Conservation (phyloP, 1,140 invertebrate genomes). For the Drosophila sturtevanti region DNA sequence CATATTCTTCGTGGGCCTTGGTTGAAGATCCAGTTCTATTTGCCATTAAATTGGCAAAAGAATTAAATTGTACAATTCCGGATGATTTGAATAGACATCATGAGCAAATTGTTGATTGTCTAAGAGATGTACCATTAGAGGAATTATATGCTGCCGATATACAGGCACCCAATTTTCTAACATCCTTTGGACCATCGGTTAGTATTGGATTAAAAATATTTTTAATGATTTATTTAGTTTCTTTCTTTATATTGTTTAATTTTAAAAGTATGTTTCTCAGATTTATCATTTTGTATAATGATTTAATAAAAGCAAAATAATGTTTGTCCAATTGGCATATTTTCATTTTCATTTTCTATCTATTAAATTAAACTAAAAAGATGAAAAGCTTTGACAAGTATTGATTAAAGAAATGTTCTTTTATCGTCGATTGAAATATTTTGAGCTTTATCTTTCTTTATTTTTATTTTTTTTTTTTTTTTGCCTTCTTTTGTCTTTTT, state of each 20-base stretch:
- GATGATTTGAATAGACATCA: constrained; percentile 90
- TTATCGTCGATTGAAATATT: constrained; percentile 3
- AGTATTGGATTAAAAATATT: neutral
- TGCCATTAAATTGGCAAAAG: constrained; percentile 91
- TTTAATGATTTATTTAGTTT: too few species aligned
- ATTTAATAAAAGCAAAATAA: too few species aligned
- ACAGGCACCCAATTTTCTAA: constrained; percentile 89
- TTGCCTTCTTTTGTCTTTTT: constrained; percentile 9
- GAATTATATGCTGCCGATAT: constrained; percentile 91
- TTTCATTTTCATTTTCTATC: too few species aligned
- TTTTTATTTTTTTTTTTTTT: constrained; percentile 25
- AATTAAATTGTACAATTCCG: constrained; percentile 93
- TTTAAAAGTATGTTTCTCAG: too few species aligned
- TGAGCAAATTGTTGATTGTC: constrained; percentile 91
- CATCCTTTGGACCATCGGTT: constrained; percentile 80
- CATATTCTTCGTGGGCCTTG: constrained; percentile 95
- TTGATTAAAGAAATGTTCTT: neutral
- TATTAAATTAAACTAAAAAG: neutral
- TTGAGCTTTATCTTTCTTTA: constrained; percentile 22
- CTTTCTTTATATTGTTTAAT: too few species aligned
- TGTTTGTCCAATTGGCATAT: too few species aligned
- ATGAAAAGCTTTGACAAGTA: constrained; percentile 1
- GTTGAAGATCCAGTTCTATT: constrained; percentile 94
- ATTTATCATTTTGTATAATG: neutral
- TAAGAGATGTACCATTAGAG: constrained; percentile 89